Conservation (phyloP, 2,888 invertebrate genomes). For the Toxonevra muliebris region DNA sequence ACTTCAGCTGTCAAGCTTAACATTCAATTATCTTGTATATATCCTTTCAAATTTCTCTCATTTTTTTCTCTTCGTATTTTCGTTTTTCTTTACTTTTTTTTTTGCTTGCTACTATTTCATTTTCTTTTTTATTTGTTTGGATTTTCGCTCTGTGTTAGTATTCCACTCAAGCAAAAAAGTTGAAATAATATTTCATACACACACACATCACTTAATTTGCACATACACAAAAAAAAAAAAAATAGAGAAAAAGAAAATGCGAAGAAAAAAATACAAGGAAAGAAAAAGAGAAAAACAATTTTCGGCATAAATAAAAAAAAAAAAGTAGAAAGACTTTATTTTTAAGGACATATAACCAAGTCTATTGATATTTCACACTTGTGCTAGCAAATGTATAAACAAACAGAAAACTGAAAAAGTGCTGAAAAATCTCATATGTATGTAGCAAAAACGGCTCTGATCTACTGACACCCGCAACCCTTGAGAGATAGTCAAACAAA, state of each 20-base stretch:
- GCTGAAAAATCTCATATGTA: neutral
- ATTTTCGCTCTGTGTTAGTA: constrained; percentile 4
- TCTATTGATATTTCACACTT: constrained; percentile 38
- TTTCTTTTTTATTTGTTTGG: neutral
- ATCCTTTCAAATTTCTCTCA: constrained; percentile 15
- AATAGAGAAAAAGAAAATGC: neutral
- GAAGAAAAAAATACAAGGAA: constrained; percentile 12
- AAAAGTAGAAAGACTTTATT: neutral
- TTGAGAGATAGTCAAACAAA: neutral
- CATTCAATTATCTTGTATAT: constrained; percentile 36
- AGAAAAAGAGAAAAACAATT: neutral
- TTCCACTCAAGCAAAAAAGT: constrained; percentile 18
- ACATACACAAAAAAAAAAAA: constrained; percentile 17
- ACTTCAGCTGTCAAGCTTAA: constrained; percentile 37
- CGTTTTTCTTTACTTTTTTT: neutral
- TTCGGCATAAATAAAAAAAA: neutral
- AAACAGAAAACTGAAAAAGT: constrained; percentile 33
- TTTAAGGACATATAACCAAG: constrained; percentile 15
- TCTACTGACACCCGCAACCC: constrained; percentile 7
- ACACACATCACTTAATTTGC: constrained; percentile 33
- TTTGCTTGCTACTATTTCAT: neutral
- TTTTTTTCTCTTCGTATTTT: neutral
- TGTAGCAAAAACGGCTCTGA: constrained; percentile 2
- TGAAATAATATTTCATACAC: constrained; percentile 30
- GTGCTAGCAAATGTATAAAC: constrained; percentile 31